Evolutionary conservation across 2,797 vertebrate species (phyloP).

Genomic region (Paguma larvata): DNA sequence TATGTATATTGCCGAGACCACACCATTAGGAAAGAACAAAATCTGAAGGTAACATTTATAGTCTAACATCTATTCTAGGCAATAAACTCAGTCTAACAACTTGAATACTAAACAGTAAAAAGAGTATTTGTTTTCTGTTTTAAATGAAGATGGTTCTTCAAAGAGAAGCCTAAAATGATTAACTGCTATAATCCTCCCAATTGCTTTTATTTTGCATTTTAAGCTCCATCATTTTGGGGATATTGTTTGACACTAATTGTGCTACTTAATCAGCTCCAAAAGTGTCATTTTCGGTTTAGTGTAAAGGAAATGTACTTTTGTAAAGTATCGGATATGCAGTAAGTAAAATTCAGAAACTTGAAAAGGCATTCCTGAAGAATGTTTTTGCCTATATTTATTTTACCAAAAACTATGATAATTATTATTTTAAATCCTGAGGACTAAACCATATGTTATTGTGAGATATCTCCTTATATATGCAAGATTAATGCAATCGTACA

Average conservation of each 20-base stretch:
- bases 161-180: slow-evolving; percentile 85
- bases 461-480: not conserved
- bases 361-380: not conserved
- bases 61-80: slow-evolving; percentile 75
- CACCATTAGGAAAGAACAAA: slow-evolving; percentile 79
- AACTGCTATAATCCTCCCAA: slow-evolving; percentile 82
- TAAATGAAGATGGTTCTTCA: slow-evolving; percentile 86
- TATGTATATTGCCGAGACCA: slow-evolving; percentile 67
- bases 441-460: slow-evolving; percentile 2
- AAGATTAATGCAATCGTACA: not conserved
- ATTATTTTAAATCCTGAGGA: not conserved
- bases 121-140: slow-evolving; percentile 83
- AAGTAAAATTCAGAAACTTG: slow-evolving; percentile 66
- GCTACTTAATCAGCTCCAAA: slow-evolving; percentile 82
- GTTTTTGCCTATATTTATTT: slow-evolving; percentile 4
- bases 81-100: slow-evolving; percentile 75
- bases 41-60: slow-evolving; percentile 79
- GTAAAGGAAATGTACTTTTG: slow-evolving; percentile 63
- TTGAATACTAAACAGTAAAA: slow-evolving; percentile 82
- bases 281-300: slow-evolving; percentile 65
- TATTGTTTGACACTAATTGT: slow-evolving; percentile 83
- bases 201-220: slow-evolving; percentile 85
- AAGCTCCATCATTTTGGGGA: slow-evolving; percentile 83
- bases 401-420: not conserved
- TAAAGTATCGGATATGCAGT: slow-evolving; percentile 68